Base-by-base conservation (phyloP, 2,113 vertebrate genomes). In the Thryonomys swinderianus region DNA sequence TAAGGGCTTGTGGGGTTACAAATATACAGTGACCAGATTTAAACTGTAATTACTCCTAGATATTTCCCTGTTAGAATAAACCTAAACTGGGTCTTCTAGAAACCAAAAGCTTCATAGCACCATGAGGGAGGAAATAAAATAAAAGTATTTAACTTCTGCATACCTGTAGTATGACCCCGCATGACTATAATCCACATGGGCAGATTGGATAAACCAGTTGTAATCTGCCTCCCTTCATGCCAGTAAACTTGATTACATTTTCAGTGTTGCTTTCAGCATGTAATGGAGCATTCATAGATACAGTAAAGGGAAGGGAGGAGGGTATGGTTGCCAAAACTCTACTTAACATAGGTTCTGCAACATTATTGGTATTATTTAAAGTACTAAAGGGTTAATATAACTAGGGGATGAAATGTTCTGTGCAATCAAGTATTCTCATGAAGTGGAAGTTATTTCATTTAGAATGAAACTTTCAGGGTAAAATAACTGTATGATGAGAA, bases 21-120 rank as follows among this genome's bases (percentile, higher is more conserved):
- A 48, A 59, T 71, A 42, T 32, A 79, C 57, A 90, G 17, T 84
- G n/a, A 91, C 81, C 81, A n/a, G 3, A 30, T 87, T 62, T 90
- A 90, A 64, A 89, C n/a, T 73, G 1, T 79, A 94, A 76, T 89
- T 83, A 55, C 5, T 53, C 93, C 6, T 76, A 82, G 37, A 57
- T 89, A 59, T 42, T 79, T 85, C 34, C 89, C 12, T 87, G n/a
- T 69, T 48, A 87, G 42, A 82, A 73, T 53, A 96, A 91, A 80
- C 18, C 32, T 78, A 86, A 83, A 71, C 27, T 82, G 66, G 32
- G 53, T 84, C 30, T 76, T 40, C 16, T 71, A 78, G 87, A 92
- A 76, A 59, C 8, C 21, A 0, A 73, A 90, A 92, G 3, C 5
- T 45, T 90, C 53, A 76, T 59, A 84, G 73, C 17, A 88, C 87